Evolutionary conservation across 2,888 invertebrate genomes (phyloP).

Genomic region (Macroteleia sp.): DNA sequence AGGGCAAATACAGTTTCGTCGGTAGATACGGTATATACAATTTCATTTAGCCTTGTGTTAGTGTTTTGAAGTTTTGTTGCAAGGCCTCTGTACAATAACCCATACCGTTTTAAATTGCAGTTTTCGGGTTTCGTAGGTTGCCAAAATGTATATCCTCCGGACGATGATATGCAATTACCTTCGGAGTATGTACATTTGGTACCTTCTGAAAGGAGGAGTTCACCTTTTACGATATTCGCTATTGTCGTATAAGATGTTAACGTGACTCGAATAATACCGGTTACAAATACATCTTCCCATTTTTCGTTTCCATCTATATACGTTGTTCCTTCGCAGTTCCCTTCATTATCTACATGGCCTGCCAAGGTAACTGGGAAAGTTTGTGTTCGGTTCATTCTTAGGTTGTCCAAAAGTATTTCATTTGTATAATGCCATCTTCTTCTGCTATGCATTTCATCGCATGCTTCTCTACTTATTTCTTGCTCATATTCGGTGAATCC

Average conservation of each 20-base stretch:
- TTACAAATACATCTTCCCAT: slow-evolving; percentile 17
- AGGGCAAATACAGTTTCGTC: slow-evolving; percentile 60
- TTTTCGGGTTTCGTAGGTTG: background rate
- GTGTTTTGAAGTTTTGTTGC: slow-evolving; percentile 12
- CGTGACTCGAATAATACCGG: background rate
- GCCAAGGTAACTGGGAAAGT: slow-evolving; percentile 4
- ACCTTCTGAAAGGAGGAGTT: background rate
- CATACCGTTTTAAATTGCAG: slow-evolving; percentile 51
- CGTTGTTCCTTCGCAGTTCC: background rate
- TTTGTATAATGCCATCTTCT: background rate
- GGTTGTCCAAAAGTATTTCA: background rate
- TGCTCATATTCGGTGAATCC: slow-evolving; percentile 2
- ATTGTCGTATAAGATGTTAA: background rate
- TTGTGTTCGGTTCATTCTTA: background rate
- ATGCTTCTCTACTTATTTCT: background rate
- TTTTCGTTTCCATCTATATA: background rate
- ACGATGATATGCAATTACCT: background rate
- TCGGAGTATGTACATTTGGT: slow-evolving; percentile 26
- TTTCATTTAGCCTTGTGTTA: background rate
- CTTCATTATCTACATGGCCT: background rate
- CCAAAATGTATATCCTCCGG: slow-evolving; percentile 9
- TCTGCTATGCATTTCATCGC: background rate
- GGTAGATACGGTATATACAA: slow-evolving; percentile 37
- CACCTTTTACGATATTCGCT: background rate
- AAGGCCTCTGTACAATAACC: slow-evolving; percentile 58